Base-by-base conservation (phyloP, 2,888 invertebrate species). In the Cheilosia urbana region DNA sequence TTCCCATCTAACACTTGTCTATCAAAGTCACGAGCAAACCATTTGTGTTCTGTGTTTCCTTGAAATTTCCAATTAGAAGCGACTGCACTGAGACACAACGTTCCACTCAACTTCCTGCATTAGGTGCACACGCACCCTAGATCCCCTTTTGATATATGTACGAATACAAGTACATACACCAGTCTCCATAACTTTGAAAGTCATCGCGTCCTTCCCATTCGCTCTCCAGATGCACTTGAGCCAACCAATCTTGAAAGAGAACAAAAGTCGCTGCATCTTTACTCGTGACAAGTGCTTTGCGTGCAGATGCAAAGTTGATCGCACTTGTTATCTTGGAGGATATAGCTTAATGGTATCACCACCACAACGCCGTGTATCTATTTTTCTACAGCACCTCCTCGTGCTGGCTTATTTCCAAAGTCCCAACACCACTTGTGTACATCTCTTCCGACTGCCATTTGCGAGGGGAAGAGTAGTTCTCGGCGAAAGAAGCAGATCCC, bases 271-370 rank as follows among this genome's bases (percentile, higher is more conserved):
- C 45, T 57, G 21, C 57, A 68, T 68, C 55, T 30, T 53, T 24
- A 45, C 2, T 4, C 24, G 57, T 62, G 66, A 73, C 57, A 42
- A 75, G 62, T 63, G 68, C 37, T 40, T 58, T 63, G 75, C 68
- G 66, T 73, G 62, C 55, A 62, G 45, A 68, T 66, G 80, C 55
- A 73, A 69, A 75, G 80, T 75, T 69, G 80, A 80, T 80, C 68
- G 75, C 68, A 75, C 75, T 81, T 80, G 62, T 63, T 75, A 69
- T 75, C 75, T 68, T 62, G 73, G 53, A 55, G 68, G 13, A 24
- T 62, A 24, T 62, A 60, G 55, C 53, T 73, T 73, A 62, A 80
- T 73, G 60, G 66, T 55, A 62, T 66, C 66, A 65, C n/a, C 30
- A 45, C n/a, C 24, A 17, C 30, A 30, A 45, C 42, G 63, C 34